Percentiles rank a stretch among this genome's conserved stretches.
These are phyloP conservation scores for Lagorchestes hirsutus DNA, from an alignment of 2,797 vertebrate genomes.

Conservation along the genomic window DNA sequence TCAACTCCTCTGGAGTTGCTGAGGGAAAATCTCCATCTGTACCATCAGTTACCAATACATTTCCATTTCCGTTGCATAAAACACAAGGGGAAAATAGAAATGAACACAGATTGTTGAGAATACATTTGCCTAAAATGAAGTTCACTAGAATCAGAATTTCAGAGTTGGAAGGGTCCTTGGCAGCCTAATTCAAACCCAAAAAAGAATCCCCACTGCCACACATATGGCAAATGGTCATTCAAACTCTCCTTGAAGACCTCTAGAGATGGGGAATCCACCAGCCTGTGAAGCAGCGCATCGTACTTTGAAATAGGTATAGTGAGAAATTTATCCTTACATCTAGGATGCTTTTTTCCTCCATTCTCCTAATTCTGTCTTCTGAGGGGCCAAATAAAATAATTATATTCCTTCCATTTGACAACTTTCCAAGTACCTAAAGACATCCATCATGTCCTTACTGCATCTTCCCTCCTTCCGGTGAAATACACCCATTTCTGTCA, in stretches of 20 bases:
- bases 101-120: constrained; percentile 13
- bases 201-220: background rate
- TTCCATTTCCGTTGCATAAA: constrained; percentile 31
- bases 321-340: background rate
- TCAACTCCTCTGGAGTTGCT: background rate
- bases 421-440: background rate
- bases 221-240: background rate
- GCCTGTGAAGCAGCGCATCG: background rate
- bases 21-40: background rate
- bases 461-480: background rate
- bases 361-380: background rate
- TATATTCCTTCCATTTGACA: background rate
- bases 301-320: background rate
- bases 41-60: constrained; percentile 19
- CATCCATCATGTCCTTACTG: background rate
- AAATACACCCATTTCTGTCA: background rate
- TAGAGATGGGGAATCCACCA: background rate
- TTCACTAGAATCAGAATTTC: constrained; percentile 15
- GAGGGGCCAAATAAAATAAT: background rate
- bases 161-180: background rate
- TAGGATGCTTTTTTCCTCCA: background rate
- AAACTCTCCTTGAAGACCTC: background rate
- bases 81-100: constrained; percentile 18
- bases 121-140: constrained; percentile 21
- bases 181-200: background rate